Evolutionary conservation across 2,113 vertebrate genomes (phyloP).

Genomic region (Apteryx mantelli): DNA sequence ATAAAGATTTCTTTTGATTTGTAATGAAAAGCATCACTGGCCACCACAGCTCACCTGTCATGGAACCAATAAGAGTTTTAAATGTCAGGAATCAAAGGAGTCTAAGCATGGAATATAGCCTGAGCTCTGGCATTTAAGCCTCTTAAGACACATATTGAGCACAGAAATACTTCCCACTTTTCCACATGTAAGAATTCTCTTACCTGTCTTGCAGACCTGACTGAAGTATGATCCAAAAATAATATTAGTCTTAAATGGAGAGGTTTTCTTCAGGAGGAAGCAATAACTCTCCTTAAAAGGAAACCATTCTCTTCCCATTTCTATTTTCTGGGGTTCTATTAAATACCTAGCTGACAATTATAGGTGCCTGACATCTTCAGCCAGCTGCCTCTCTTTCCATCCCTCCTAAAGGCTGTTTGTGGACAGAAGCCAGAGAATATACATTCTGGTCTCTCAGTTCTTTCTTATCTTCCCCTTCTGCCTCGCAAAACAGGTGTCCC

Average conservation of each 20-base stretch:
- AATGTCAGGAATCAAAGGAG: slow-evolving; percentile 27
- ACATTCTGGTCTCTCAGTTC: not conserved
- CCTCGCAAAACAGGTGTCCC: not conserved
- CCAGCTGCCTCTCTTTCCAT: not conserved
- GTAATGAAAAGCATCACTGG: slow-evolving; percentile 11
- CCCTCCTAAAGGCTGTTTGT: not conserved
- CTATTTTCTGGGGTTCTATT: not conserved
- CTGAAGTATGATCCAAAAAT: not conserved
- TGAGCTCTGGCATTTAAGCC: not conserved
- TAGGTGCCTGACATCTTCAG: not conserved
- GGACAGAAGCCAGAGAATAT: slow-evolving; percentile 6
- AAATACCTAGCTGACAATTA: not conserved
- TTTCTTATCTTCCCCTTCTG: not conserved
- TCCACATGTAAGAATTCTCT: not conserved
- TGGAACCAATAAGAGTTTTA: slow-evolving; percentile 11
- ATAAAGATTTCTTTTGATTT: slow-evolving; percentile 45
- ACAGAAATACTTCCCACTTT: slow-evolving; percentile 6
- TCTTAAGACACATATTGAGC: not conserved
- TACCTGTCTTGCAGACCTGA: not conserved
- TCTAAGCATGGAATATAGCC: not conserved
- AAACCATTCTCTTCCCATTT: not conserved
- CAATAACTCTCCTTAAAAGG: not conserved
- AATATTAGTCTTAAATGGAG: not conserved
- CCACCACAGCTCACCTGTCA: slow-evolving; percentile 13
- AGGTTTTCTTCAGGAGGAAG: not conserved